Percentiles rank a stretch among this genome's conserved stretches.
phyloP scores from a whole-genome alignment of 2,888 invertebrate genomes.

The Sminthurinus aureus region DNA sequence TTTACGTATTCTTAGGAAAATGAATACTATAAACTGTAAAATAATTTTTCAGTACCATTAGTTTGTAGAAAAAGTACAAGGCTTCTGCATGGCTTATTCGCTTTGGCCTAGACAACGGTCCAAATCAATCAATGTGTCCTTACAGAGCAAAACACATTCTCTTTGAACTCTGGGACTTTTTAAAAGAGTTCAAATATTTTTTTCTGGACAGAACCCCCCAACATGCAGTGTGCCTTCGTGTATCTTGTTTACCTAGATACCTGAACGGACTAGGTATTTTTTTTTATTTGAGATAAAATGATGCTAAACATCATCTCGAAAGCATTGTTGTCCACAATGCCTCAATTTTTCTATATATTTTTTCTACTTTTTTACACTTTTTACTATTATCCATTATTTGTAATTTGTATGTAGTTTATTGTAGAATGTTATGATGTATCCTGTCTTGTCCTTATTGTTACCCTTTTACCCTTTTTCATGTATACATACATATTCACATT shows the following conservation, averaged over 20 bases:
- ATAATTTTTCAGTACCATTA: neutral
- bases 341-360: constrained; percentile 10
- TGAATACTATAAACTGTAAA: neutral
- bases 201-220: neutral
- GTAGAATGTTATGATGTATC: too few species aligned
- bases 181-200: constrained; percentile 1
- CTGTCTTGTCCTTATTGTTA: too few species aligned
- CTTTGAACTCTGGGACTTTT: constrained; percentile 4
- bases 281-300: neutral
- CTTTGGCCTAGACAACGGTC: constrained; percentile 41
- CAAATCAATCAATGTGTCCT: constrained; percentile 15
- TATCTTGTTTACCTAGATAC: constrained; percentile 6
- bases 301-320: neutral
- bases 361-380: constrained; percentile 3
- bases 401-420: neutral
- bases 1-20: neutral
- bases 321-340: constrained; percentile 42
- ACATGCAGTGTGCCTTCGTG: neutral
- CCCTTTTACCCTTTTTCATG: too few species aligned
- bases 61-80: neutral
- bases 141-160: neutral
- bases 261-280: constrained; percentile 1
- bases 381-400: neutral
- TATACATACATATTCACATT: too few species aligned
- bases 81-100: constrained; percentile 36